A percentile compares a stretch with the other conserved stretches of the same genome.
These are phyloP conservation scores for Aurelia aurita complex sp. Pacific DNA, from an alignment of 30 jellyfish, hydroid and myxozoan genomes.

Conservation along the genomic window DNA sequence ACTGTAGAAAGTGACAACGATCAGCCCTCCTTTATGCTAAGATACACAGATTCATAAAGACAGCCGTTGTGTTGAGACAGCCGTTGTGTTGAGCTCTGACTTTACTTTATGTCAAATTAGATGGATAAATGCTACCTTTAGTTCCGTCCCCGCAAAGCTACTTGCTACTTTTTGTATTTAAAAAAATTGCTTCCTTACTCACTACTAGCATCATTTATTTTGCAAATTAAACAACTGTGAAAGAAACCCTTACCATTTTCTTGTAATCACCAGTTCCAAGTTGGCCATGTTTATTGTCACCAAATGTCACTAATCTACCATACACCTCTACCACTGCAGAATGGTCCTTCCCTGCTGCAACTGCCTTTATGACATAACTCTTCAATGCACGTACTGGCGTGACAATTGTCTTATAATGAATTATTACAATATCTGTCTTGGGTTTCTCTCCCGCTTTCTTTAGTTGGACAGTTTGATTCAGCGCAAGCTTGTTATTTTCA, in stretches of 20 bases:
- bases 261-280: conserved; percentile 90
- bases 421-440: conserved; percentile 31
- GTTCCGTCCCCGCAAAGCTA: too few species aligned
- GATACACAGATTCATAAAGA: too few species aligned
- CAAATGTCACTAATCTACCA: conserved; percentile 92
- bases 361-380: conserved; percentile 55
- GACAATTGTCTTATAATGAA: conserved; percentile 55
- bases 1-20: too few species aligned
- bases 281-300: conserved; percentile 86
- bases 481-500: conserved; percentile 84
- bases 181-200: too few species aligned
- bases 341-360: conserved; percentile 91
- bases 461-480: conserved; percentile 82
- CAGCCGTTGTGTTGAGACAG: too few species aligned
- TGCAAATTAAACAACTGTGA: too few species aligned
- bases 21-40: too few species aligned
- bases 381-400: conserved; percentile 80
- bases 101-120: too few species aligned
- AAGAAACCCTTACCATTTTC: conserved; percentile 34
- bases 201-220: too few species aligned
- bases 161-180: too few species aligned
- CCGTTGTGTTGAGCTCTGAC: too few species aligned
- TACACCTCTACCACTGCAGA: conserved; percentile 84
- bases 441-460: conserved; percentile 38
- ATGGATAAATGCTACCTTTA: too few species aligned